A percentile compares a stretch with the other conserved stretches of the same genome.
Conservation (phyloP, 2,888 invertebrate species). For the Chaetogeoica ovagalla region DNA sequence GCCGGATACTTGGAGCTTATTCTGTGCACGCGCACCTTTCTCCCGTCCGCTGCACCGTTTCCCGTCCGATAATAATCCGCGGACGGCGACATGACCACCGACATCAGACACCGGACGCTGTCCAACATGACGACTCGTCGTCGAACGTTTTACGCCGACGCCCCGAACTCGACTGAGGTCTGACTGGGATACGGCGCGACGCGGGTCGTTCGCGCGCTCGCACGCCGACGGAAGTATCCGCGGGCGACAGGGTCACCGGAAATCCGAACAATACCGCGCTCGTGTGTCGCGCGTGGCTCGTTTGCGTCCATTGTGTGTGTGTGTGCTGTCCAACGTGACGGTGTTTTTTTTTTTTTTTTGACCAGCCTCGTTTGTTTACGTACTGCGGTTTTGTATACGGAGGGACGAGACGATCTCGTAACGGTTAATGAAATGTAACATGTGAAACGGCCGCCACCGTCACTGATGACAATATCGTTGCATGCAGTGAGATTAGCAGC, state of each 20-base stretch:
- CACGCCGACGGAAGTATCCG: background rate
- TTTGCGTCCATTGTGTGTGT: slow-evolving; percentile 33
- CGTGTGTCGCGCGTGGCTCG: background rate
- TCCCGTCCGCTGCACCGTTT: background rate
- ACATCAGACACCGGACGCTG: slow-evolving; percentile 43
- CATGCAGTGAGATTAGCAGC: too few relatives aligned
- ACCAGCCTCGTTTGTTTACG: background rate
- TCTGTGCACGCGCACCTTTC: slow-evolving; percentile 37
- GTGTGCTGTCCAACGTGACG: slow-evolving; percentile 31
- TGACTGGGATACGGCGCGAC: background rate
- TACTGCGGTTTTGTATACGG: background rate
- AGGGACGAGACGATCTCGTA: too few relatives aligned
- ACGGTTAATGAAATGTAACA: too few relatives aligned
- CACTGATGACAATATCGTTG: too few relatives aligned
- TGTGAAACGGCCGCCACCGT: too few relatives aligned
- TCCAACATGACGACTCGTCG: slow-evolving; percentile 38
- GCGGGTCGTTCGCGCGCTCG: background rate
- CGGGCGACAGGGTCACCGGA: slow-evolving; percentile 48
- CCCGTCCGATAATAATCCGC: background rate
- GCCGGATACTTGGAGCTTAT: slow-evolving; percentile 37
- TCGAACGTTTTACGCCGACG: background rate
- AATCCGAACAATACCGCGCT: slow-evolving; percentile 37
- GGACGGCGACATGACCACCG: slow-evolving; percentile 36
- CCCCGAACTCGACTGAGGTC: too few relatives aligned
- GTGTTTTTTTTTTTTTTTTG: background rate